Evolutionary conservation across 2,888 invertebrate species (phyloP), one percentile per base, ranked within the genome.

Genomic region (Rhimphoctona megacephalus): DNA sequence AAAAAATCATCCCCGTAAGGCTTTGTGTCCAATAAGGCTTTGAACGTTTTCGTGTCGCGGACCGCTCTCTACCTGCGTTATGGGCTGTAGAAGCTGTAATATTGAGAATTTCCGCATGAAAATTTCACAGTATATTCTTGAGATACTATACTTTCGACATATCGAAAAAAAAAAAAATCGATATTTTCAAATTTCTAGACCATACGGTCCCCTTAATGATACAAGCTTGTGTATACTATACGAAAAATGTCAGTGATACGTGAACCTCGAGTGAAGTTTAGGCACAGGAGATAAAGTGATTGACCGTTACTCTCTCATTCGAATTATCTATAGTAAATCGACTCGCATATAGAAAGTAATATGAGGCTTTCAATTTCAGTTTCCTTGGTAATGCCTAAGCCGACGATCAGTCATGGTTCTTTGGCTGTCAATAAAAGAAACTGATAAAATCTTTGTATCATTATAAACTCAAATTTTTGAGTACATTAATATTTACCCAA

Each of bases 201-300:
- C n/a, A n/a, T n/a, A n/a, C n/a, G n/a, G n/a, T n/a, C n/a, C n/a
- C n/a, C 43, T 39, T 25, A 69, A 69, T 69, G 22, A 46, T 25
- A 46, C 46, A 69, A 6, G 43, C 43, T 46, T 46, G 69, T 25
- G 17, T 46, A 14, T 43, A 19, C 6, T 7, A 9, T 9, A 30
- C n/a, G 22, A 25, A 70, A 70, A 70, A 69, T 46, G 30, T 70
- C 19, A 52, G 49, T 30, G 49, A 33, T 25, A 70, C n/a, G 67
- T 46, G 22, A 17, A 70, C 19, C 49, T 66, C 39, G 61, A 61
- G 25, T 11, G 9, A 22, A 14, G n/a, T 22, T 6, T 46, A 39
- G 46, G 17, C 17, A 25, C 11, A n/a, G 11, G 25, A 69, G 49
- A 70, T 33, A 25, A 49, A 25, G 19, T 49, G 30, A 49, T 70